Base-by-base conservation (phyloP, 2,797 vertebrate genomes). In the Leucoraja ocellata region DNA sequence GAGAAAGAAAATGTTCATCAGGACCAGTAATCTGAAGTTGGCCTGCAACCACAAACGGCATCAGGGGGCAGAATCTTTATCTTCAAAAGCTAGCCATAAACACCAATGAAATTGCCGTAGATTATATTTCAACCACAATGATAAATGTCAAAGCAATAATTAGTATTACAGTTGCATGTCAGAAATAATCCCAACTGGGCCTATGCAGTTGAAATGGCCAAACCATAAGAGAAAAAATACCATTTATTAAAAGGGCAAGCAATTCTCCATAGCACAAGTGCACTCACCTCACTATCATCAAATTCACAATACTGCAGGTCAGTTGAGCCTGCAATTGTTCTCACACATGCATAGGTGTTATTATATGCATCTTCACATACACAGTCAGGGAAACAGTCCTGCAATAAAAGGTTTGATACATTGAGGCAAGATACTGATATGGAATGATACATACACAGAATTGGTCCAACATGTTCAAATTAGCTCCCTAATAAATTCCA, bases 301-400 rank as follows among this genome's bases (percentile, higher is more conserved):
- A 99, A 99, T 94, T 99, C 98, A 86, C 99, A 99, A 94, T 99
- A 99, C 96, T 99, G 98, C 93, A 99, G 95, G 94, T 99, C 95
- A 95, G 96, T 96, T 46, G 96, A 94, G 0, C 96, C 32, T 2
- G 98, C 97, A 61, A 98, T 90, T 0, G 98, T 99, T 94, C 99
- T 97, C 93, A 99, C 98, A 23, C 99, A 99, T 0, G 99, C 98
- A 0, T 99, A 99, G 0, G 98, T 99, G 95, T 99, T 99, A 95
- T 99, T 99, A 93, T 97, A 99, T 0, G 99, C 97, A 94, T 99
- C 98, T 95, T 99, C 98, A 94, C 99, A 99, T 79, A 99, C 98
- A 58, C 99, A 99, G 95, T 99, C 98, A 28, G 98, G 98, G 95
- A 99, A 99, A 95, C 99, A 99, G 96, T 98, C 97, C 99, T 99